Evolutionary conservation across 2,888 invertebrate genomes (phyloP), one percentile per base, ranked within the genome.

Genomic region (Melinopterus prodromus): DNA sequence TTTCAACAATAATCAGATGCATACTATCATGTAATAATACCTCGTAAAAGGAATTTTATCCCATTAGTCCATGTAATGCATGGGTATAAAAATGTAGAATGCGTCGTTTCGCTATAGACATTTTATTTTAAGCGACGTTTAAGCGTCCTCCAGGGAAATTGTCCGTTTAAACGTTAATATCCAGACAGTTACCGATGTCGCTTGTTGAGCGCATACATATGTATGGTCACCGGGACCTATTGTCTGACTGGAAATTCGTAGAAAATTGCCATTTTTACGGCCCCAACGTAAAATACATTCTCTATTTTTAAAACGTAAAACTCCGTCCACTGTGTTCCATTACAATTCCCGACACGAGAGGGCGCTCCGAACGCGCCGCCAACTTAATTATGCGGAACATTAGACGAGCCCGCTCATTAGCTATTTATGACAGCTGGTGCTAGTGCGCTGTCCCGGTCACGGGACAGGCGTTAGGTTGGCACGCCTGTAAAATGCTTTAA

Each of bases 331-430:
- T 12, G 53, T 53, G 12, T 53, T 53, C 53, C 53, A 53, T 53
- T 53, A 53, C 53, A 53, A 53, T 53, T 53, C 53, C 53, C 53
- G 53, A 53, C 53, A 53, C 53, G 53, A 53, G 53, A 53, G 53
- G 53, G 7, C 53, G 53, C 53, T 53, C 9, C 53, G 53, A 9
- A 9, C 53, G 53, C 12, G 53, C 53, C 53, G 53, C 7, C 53
- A 53, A 9, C 12, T 53, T 53, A 53, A 53, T 53, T 53, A 53
- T 53, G 53, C 53, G 53, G 9, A 12, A 53, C 53, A 53, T 53
- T 53, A 53, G 53, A 53, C 9, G 53, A 53, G 53, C 53, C 53
- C 53, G 53, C 53, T 53, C 53, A 53, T 53, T 53, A 53, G 9
- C 7, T 12, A 53, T 53, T 53, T 53, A 53, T 53, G 53, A 53